phyloP scores from a whole-genome alignment of 37 sponge, comb jelly and placozoan genomes.

The Petrosia ficiformis region DNA sequence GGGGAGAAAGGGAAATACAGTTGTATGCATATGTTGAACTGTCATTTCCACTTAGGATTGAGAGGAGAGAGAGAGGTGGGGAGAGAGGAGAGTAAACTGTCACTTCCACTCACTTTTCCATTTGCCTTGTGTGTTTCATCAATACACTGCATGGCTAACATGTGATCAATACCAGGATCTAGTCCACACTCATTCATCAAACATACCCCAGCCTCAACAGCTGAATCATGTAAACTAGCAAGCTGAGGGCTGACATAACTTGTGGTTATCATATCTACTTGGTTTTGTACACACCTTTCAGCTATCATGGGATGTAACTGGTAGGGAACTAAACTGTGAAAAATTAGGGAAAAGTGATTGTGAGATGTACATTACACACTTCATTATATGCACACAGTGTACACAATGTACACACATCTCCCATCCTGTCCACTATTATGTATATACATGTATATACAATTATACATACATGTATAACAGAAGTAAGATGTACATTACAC shows the following conservation, averaged over 20 bases:
- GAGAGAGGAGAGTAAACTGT: no score
- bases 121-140: conserved; percentile 73
- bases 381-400: background rate
- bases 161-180: conserved; percentile 98
- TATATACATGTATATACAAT: no score
- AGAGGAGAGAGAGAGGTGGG: no score
- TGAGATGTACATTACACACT: background rate
- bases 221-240: conserved; percentile 40
- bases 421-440: no score
- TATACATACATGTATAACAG: no score
- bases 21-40: no score
- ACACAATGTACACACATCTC: background rate
- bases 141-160: conserved; percentile 92
- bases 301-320: conserved; percentile 79
- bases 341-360: background rate
- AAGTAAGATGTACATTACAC: background rate
- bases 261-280: conserved; percentile 83
- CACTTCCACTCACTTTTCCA: conserved; percentile 90
- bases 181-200: conserved; percentile 92
- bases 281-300: conserved; percentile 66
- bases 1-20: no score
- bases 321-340: conserved; percentile 76
- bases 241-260: conserved; percentile 81
- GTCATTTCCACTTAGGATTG: no score
- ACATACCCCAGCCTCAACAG: conserved; percentile 60